These are phyloP conservation scores for Nephila pilipes DNA, from an alignment of 1,140 invertebrate species.

Conservation along the genomic window DNA sequence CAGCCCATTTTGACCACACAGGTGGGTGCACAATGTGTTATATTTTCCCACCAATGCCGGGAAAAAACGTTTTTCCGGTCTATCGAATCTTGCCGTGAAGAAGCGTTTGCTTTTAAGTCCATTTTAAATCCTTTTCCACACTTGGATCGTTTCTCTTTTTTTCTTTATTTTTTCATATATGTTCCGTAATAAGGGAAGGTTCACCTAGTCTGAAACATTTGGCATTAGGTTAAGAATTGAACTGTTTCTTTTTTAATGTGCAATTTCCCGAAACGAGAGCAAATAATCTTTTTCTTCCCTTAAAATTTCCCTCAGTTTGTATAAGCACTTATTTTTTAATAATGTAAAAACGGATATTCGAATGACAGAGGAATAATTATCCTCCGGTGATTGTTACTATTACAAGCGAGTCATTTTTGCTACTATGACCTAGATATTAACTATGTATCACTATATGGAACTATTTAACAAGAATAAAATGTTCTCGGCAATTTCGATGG, in stretches of 20 bases:
- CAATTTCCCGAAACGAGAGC: neutral
- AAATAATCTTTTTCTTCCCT: neutral
- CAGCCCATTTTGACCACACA: slow-evolving; percentile 38
- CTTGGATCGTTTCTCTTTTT: slow-evolving; percentile 44
- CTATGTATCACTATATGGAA: no score
- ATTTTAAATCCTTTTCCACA: slow-evolving; percentile 60
- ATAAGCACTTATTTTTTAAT: neutral
- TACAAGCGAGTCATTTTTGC: no score
- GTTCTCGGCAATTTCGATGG: no score
- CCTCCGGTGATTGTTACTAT: no score
- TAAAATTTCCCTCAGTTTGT: neutral
- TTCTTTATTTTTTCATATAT: neutral
- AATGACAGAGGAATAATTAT: no score
- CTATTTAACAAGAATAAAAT: no score
- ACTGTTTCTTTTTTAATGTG: neutral
- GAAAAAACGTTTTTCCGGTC: slow-evolving; percentile 71
- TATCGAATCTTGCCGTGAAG: slow-evolving; percentile 47
- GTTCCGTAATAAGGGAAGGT: neutral
- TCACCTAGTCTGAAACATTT: slow-evolving; percentile 23
- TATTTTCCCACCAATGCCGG: slow-evolving; percentile 67
- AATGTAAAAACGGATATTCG: neutral
- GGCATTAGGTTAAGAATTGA: neutral
- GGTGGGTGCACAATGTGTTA: slow-evolving; percentile 53
- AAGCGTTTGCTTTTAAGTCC: slow-evolving; percentile 57
- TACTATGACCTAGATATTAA: no score